Evolutionary conservation across 2,888 invertebrate genomes (phyloP).

Genomic region (Oscheius myriophilus): DNA sequence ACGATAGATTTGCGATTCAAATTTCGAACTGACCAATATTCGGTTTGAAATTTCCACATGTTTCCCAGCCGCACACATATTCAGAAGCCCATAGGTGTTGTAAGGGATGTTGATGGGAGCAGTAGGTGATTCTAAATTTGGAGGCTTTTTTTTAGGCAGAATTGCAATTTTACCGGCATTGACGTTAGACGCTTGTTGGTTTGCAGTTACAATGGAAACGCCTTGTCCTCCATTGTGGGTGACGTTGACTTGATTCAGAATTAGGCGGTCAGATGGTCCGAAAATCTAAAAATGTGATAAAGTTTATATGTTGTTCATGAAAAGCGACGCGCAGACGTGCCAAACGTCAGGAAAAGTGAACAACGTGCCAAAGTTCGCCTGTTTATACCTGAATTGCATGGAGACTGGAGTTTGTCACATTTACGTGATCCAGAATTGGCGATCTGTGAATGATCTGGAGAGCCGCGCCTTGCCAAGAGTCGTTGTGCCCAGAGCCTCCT

Average conservation of each 20-base stretch:
- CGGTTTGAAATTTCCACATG: constrained; percentile 85
- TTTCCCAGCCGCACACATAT: constrained; percentile 94
- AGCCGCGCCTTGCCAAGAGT: constrained; percentile 81
- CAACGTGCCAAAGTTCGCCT: not conserved
- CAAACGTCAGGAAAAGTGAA: too few species aligned
- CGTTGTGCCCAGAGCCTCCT: constrained; percentile 93
- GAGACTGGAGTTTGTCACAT: constrained; percentile 80
- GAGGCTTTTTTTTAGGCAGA: not conserved
- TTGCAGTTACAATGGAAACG: constrained; percentile 86
- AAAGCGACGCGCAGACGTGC: too few species aligned
- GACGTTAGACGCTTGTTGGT: constrained; percentile 74
- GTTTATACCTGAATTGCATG: constrained; percentile 84
- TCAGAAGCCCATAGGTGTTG: constrained; percentile 82
- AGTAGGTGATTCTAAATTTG: constrained; percentile 37
- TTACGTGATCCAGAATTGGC: constrained; percentile 83
- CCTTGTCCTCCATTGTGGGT: constrained; percentile 86
- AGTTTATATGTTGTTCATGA: not conserved
- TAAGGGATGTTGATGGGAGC: constrained; percentile 45
- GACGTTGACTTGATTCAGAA: constrained; percentile 66
- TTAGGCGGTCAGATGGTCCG: constrained; percentile 56
- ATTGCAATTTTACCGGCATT: constrained; percentile 26
- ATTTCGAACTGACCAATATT: constrained; percentile 38
- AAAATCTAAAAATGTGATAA: constrained; percentile 49
- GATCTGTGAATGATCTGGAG: constrained; percentile 88
- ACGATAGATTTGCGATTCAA: constrained; percentile 28